phyloP scores from a whole-genome alignment of 2,113 vertebrate genomes.

The Trogon surrucura region DNA sequence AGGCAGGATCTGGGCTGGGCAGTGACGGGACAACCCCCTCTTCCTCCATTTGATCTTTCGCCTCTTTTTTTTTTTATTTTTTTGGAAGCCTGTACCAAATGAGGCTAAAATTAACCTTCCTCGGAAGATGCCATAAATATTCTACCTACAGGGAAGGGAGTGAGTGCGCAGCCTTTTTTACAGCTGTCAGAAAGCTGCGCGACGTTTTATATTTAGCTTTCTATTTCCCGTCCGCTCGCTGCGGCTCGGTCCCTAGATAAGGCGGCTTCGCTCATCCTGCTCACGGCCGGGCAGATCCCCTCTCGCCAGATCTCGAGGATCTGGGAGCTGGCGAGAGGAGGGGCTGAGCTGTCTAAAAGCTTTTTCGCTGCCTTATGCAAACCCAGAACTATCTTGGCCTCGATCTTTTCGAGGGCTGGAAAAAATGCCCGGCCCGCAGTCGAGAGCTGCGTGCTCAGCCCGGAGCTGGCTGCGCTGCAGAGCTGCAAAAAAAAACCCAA shows the following conservation, averaged over 20 bases:
- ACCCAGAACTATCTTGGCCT: not conserved
- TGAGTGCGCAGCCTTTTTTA: not conserved
- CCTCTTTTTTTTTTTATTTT: not conserved
- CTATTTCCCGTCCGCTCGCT: not conserved
- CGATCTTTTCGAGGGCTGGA: not conserved
- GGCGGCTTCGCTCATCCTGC: not conserved
- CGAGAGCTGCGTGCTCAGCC: not conserved
- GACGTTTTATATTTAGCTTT: conserved; percentile 46
- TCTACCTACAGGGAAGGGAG: not conserved
- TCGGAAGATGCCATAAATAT: not conserved
- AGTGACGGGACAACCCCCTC: not conserved
- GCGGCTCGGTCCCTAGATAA: not conserved
- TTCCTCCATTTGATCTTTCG: not conserved
- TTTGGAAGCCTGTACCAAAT: not conserved
- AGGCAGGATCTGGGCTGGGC: not conserved
- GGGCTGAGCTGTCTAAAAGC: not conserved
- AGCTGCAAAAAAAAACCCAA: not conserved
- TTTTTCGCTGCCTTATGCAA: not conserved
- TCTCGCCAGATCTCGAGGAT: not conserved
- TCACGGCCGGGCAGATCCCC: not conserved
- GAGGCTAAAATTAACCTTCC: conserved; percentile 40
- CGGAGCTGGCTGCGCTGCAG: not conserved
- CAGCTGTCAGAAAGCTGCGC: not conserved
- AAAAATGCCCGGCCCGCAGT: not conserved
- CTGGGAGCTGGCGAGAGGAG: not conserved